Base-by-base conservation (phyloP, 2,797 vertebrate genomes). In the Schizopygopsis pylzovi region DNA sequence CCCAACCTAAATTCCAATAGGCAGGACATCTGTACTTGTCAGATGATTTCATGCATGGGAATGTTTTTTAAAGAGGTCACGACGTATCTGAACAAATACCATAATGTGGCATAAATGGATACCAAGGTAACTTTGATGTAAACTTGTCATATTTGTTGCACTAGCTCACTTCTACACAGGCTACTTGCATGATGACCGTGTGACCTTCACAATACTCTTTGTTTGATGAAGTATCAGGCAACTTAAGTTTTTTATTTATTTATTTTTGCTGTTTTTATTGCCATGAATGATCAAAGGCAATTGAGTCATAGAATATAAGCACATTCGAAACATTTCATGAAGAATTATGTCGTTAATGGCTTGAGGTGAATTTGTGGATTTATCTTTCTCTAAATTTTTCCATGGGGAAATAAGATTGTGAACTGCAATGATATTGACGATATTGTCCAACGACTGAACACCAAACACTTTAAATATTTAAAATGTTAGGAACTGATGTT, bases 321-420 rank as follows among this genome's bases (percentile, higher is more conserved):
- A 52, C 28, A 61, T 72, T 82, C 72, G 12, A 72, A 72, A 59
- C 54, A 49, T 72, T 75, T 80, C 39, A 43, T 41, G 25, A 78
- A 59, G n/a, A 79, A 59, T 70, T 43, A 37, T 67, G 13, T 79
- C 52, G 47, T 49, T 37, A 67, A 77, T 45, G 77, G 83, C 18
- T 82, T 70, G n/a, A 91, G 89, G 91, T 95, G 65, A 79, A 68
- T 81, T 85, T 79, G 12, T 18, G 8, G 77, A 73, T 89, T 84
- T 88, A 87, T 95, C 95, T 94, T 94, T 95, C 94, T 89, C 70
- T 93, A 91, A 92, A 41, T 90, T 91, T 90, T 90, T 81, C 91
- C 94, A 91, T 91, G 1, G 92, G 95, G 95, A 96, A 96, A 96
- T 95, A 96, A 96, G 68, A 90, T 88, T 43, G 83, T 89, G 87